These are phyloP conservation scores for Didymodactylos carnosus DNA, from an alignment of 2,888 invertebrate species.

Conservation along the genomic window DNA sequence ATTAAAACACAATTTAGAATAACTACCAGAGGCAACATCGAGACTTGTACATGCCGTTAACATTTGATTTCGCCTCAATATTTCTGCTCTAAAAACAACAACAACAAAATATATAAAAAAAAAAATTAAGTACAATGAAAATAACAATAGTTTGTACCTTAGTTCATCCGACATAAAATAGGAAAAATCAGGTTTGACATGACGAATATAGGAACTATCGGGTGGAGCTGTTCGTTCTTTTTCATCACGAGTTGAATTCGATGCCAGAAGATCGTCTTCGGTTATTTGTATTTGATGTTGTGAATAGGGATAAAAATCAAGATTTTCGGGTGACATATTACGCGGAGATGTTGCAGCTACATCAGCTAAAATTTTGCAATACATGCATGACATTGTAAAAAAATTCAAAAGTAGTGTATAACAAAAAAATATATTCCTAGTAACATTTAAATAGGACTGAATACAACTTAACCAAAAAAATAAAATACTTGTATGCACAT, in stretches of 20 bases:
- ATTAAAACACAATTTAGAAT: slow-evolving; percentile 13
- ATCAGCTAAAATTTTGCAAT: not conserved
- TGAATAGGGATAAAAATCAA: not conserved
- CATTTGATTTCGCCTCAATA: not conserved
- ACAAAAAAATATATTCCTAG: no score
- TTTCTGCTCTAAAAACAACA: not conserved
- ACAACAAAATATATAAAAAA: not conserved
- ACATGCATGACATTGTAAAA: no score
- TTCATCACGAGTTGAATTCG: not conserved
- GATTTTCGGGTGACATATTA: not conserved
- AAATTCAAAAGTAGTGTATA: no score
- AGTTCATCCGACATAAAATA: slow-evolving; percentile 14
- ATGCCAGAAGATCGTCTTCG: not conserved
- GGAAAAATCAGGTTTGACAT: slow-evolving; percentile 1
- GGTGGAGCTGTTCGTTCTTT: slow-evolving; percentile 1
- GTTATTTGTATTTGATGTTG: not conserved
- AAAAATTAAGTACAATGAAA: not conserved
- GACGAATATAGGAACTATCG: slow-evolving; percentile 3
- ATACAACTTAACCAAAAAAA: no score
- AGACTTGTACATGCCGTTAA: not conserved
- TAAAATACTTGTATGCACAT: no score
- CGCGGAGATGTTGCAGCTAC: no score
- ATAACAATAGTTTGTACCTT: not conserved
- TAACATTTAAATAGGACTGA: no score
- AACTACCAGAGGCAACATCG: not conserved